phyloP scores from a whole-genome alignment of 2,113 vertebrate species.

The Pelecanoides urinatrix region DNA sequence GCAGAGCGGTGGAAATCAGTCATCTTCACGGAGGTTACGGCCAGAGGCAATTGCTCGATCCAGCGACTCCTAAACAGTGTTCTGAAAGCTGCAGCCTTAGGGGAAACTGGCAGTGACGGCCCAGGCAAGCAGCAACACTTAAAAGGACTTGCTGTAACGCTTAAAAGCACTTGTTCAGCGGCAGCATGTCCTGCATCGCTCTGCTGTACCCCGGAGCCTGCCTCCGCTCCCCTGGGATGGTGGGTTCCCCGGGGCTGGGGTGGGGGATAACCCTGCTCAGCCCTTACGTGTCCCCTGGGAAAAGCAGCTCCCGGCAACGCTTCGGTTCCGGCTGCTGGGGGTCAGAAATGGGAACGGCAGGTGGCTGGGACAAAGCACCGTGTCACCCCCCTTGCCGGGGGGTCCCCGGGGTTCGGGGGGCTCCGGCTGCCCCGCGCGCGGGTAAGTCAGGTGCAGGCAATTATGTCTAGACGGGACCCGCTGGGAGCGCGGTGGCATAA shows the following conservation, averaged over 20 bases:
- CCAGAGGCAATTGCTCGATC: rapidly evolving
- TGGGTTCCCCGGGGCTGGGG: background rate
- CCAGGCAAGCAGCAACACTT: background rate
- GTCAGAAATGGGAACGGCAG: background rate
- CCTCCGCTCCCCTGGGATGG: rapidly evolving
- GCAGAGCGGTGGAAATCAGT: background rate
- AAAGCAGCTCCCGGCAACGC: rapidly evolving
- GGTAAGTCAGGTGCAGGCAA: background rate
- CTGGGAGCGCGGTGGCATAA: rapidly evolving
- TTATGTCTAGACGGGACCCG: background rate
- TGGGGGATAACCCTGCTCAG: background rate
- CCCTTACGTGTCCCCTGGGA: background rate
- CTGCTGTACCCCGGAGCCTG: rapidly evolving
- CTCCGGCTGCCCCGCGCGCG: rapidly evolving
- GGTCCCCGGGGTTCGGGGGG: background rate
- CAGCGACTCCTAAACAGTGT: rapidly evolving
- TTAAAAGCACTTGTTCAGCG: background rate
- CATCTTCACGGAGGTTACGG: rapidly evolving
- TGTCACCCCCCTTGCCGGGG: background rate
- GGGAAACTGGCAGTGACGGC: background rate
- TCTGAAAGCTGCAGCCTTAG: background rate
- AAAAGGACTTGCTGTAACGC: background rate
- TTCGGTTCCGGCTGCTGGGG: rapidly evolving
- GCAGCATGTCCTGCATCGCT: background rate
- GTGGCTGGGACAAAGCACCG: background rate